Percentiles rank a stretch among this genome's conserved stretches.
These are phyloP conservation scores for Danio jaintianensis DNA, from an alignment of 2,797 vertebrate genomes.

Conservation along the genomic window DNA sequence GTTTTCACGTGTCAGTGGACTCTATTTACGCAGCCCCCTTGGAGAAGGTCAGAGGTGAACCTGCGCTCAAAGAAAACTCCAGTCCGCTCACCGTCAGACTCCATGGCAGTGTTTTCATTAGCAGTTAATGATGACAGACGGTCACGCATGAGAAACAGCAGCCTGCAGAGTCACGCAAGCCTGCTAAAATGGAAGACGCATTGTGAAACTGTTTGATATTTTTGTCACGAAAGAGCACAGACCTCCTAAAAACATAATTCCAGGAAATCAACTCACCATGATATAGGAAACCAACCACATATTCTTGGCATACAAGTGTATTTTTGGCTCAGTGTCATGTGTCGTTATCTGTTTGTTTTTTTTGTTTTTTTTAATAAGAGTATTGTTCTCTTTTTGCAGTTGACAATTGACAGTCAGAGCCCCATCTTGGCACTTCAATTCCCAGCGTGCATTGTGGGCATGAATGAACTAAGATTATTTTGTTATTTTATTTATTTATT, in stretches of 20 bases:
- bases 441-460: not conserved
- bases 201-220: conserved; percentile 12
- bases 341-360: no score
- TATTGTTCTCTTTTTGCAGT: not conserved
- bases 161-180: conserved; percentile 73
- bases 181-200: conserved; percentile 44
- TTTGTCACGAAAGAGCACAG: conserved; percentile 16
- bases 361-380: not conserved
- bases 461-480: not conserved
- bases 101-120: conserved; percentile 79
- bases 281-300: not conserved
- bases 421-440: not conserved
- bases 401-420: not conserved
- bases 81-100: conserved; percentile 55
- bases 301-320: not conserved
- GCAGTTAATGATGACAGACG: conserved; percentile 79
- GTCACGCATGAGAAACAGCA: conserved; percentile 66
- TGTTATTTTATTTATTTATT: not conserved
- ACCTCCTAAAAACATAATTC: not conserved
- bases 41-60: conserved; percentile 78
- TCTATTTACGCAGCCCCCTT: conserved; percentile 78
- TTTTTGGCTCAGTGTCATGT: not conserved
- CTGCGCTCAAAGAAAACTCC: conserved; percentile 77
- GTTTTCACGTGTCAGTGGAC: conserved; percentile 88
- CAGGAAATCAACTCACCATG: conserved; percentile 9